phyloP scores from a whole-genome alignment of 2,113 vertebrate genomes.

The Melanerpes aurifrons region DNA sequence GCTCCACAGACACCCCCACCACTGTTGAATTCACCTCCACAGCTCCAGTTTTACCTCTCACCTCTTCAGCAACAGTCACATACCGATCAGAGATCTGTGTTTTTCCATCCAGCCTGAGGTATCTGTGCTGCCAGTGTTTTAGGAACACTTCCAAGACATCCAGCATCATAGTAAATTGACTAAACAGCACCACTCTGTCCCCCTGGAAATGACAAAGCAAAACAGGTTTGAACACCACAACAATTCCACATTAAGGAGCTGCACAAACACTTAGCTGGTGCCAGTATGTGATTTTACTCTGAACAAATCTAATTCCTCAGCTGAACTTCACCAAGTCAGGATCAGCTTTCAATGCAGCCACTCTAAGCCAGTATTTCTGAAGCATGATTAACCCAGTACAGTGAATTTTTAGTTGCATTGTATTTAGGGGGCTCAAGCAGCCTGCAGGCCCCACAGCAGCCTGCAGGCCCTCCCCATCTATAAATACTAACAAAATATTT shows the following conservation, averaged over 20 bases:
- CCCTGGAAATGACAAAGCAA: conserved; percentile 78
- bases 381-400: background rate
- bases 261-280: background rate
- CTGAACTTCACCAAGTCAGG: background rate
- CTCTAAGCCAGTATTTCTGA: background rate
- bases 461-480: background rate
- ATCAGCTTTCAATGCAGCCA: background rate
- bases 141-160: conserved; percentile 94
- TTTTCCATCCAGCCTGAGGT: conserved; percentile 91
- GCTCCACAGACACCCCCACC: background rate
- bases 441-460: no score
- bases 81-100: conserved; percentile 93
- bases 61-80: background rate
- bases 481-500: background rate
- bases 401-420: background rate
- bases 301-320: background rate
- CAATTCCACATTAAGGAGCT: background rate
- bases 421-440: background rate
- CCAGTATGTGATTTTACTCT: background rate
- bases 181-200: conserved; percentile 93
- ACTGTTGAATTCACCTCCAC: background rate
- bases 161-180: conserved; percentile 98
- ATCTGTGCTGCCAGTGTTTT: conserved; percentile 86
- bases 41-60: background rate
- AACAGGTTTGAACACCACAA: background rate